Conservation (phyloP, 2,113 vertebrate species). For the Gopherus flavomarginatus region DNA sequence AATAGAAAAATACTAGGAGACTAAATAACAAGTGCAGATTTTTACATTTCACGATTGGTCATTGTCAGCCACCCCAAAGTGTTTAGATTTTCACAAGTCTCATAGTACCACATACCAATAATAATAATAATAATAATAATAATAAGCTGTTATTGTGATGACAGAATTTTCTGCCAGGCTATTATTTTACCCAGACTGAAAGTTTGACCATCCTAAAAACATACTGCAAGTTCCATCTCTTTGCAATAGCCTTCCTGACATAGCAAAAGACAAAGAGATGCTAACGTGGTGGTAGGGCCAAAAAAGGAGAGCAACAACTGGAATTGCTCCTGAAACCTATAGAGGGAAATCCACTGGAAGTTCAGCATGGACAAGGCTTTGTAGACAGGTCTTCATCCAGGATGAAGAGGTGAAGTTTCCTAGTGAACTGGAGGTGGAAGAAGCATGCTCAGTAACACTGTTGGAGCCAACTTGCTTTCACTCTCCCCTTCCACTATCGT, state of each 20-base stretch:
- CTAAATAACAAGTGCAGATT: not conserved
- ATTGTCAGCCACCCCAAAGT: not conserved
- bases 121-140: not conserved
- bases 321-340: not conserved
- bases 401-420: too few relatives aligned
- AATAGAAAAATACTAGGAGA: not conserved
- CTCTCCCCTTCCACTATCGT: too few relatives aligned
- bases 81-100: not conserved
- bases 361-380: not conserved
- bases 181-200: conserved; percentile 27
- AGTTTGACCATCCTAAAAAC: not conserved
- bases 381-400: not conserved
- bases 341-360: not conserved
- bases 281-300: not conserved
- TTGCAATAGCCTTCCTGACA: not conserved
- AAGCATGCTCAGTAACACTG: too few relatives aligned
- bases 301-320: not conserved
- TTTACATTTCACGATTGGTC: not conserved
- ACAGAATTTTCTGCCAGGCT: not conserved
- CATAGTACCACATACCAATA: not conserved
- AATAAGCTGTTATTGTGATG: not conserved
- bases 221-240: not conserved
- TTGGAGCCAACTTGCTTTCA: too few relatives aligned
- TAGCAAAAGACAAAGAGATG: not conserved
- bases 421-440: too few relatives aligned